These are phyloP conservation scores for Agrochola macilenta DNA, from an alignment of 2,888 invertebrate genomes.

Conservation along the genomic window DNA sequence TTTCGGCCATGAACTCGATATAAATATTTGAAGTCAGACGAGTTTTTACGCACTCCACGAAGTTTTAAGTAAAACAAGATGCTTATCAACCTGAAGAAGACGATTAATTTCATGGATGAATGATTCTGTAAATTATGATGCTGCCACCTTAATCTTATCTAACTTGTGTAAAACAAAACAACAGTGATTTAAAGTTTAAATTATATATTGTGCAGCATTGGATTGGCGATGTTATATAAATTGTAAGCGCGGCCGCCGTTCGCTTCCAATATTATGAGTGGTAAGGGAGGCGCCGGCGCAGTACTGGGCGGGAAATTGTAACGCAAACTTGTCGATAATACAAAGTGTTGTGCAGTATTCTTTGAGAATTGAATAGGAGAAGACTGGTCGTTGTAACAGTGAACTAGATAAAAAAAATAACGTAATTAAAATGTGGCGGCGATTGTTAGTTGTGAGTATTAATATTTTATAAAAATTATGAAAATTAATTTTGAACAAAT, in stretches of 20 bases:
- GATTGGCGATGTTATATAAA: constrained; percentile 86
- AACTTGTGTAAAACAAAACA: constrained; percentile 84
- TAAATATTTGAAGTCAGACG: constrained; percentile 29
- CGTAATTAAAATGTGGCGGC: constrained; percentile 76
- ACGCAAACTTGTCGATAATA: constrained; percentile 67
- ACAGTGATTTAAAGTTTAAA: constrained; percentile 77
- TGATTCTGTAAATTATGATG: constrained; percentile 76
- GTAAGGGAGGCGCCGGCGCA: constrained; percentile 78
- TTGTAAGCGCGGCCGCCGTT: constrained; percentile 77
- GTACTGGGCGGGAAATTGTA: constrained; percentile 73
- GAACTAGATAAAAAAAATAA: constrained; percentile 59
- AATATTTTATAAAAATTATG: constrained; percentile 8
- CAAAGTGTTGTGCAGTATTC: constrained; percentile 63
- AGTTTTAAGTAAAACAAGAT: constrained; percentile 42
- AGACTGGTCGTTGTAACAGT: constrained; percentile 61
- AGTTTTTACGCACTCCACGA: constrained; percentile 59
- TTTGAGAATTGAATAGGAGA: constrained; percentile 61
- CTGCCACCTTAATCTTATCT: constrained; percentile 82
- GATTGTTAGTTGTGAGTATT: constrained; percentile 67
- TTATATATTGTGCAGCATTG: constrained; percentile 79
- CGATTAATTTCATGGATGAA: constrained; percentile 79
- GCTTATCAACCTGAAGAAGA: constrained; percentile 68
- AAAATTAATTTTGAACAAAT: neutral
- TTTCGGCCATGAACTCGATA: constrained; percentile 60
- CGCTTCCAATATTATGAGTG: constrained; percentile 81